Evolutionary conservation across 1,140 invertebrate genomes (phyloP).

Genomic region (Calephelis virginiensis): DNA sequence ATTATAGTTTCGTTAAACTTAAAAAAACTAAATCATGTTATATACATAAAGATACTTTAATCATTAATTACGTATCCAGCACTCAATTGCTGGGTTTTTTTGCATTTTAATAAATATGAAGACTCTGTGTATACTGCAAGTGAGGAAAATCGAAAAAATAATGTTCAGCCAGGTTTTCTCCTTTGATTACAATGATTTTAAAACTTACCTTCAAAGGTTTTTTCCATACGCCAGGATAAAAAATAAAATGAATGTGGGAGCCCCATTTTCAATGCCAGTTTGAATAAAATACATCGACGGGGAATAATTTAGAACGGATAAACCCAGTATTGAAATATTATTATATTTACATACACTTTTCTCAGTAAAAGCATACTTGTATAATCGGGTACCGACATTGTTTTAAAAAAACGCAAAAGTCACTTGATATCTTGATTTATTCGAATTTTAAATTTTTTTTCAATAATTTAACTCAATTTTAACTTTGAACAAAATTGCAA

Average conservation of each 20-base stretch:
- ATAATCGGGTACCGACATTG: no score
- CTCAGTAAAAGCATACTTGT: no score
- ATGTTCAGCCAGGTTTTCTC: slow-evolving; percentile 42
- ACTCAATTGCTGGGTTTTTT: no score
- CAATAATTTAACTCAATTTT: no score
- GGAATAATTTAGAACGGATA: slow-evolving; percentile 34
- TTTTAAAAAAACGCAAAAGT: no score
- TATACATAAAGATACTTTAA: no score
- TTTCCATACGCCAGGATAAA: slow-evolving; percentile 42
- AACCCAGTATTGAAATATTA: slow-evolving; percentile 5
- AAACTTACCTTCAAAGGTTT: slow-evolving; percentile 44
- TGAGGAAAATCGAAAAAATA: slow-evolving; percentile 43
- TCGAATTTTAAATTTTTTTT: no score
- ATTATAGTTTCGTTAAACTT: no score
- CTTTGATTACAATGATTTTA: slow-evolving; percentile 41
- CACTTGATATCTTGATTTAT: no score
- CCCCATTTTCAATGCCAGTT: slow-evolving; percentile 32
- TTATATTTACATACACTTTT: slow-evolving; percentile 10
- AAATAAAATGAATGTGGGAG: slow-evolving; percentile 39
- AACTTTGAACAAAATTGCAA: no score
- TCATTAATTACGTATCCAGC: no score
- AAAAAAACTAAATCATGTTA: no score
- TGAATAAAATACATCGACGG: slow-evolving; percentile 38
- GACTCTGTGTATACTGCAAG: slow-evolving; percentile 17
- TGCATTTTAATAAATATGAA: neutral